Evolutionary conservation across 2,113 vertebrate genomes (phyloP).

Genomic region (Gymnarchus niloticus): DNA sequence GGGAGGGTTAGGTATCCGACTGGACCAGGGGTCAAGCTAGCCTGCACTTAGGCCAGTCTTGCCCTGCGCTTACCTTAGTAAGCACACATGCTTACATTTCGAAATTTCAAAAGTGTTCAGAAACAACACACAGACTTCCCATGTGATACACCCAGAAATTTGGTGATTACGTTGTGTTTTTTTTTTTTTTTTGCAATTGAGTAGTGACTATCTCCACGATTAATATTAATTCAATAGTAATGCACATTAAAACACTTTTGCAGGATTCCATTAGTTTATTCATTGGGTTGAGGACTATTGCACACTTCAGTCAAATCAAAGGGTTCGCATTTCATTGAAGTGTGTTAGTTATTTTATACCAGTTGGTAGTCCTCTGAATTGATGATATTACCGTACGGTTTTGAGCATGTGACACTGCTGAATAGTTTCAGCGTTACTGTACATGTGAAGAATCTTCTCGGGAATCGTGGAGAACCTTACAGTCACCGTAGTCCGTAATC

Average conservation of each 20-base stretch:
- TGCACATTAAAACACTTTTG: too few species aligned
- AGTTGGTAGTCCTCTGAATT: not conserved
- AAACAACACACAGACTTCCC: too few species aligned
- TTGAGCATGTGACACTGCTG: not conserved
- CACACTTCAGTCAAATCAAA: too few species aligned
- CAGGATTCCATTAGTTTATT: too few species aligned
- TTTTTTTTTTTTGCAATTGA: not conserved
- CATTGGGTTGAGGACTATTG: too few species aligned
- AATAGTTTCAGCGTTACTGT: not conserved
- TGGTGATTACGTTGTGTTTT: not conserved
- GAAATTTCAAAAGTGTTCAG: not conserved
- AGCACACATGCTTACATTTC: constrained; percentile 1
- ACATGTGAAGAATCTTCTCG: not conserved
- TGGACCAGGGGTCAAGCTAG: not conserved
- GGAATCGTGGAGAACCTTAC: not conserved
- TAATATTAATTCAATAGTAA: too few species aligned
- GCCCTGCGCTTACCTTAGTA: constrained; percentile 2
- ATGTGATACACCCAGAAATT: too few species aligned
- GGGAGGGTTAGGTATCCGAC: not conserved
- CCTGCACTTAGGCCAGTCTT: not conserved
- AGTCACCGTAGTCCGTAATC: not conserved
- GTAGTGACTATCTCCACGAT: too few species aligned
- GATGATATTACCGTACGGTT: not conserved
- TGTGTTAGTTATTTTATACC: too few species aligned
- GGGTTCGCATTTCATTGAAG: too few species aligned